Evolutionary conservation across 2,797 vertebrate genomes (phyloP), one percentile per base, ranked within the genome.

Genomic region (Clarias fuscus): DNA sequence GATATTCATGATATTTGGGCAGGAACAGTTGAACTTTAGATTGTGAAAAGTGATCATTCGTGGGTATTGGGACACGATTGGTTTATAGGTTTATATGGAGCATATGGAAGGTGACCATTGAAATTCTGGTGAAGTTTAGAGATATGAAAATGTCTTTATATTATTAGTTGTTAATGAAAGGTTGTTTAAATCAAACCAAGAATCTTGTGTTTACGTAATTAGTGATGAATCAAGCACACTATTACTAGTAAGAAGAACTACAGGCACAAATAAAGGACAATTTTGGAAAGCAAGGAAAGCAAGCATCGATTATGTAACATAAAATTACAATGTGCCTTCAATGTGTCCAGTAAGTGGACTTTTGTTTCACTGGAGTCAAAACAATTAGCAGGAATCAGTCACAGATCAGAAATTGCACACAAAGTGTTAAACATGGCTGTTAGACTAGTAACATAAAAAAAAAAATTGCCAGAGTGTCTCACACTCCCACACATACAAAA

Each of bases 401-500:
- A 0, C 22, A 77, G 70, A 53, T 76, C 30, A 61, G 10, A 61
- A 62, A n/a, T 43, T 40, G 33, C 11, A 48, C 37, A 65, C 78
- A 48, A 15, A 64, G 5, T 43, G 59, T 80, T 65, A 65, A 30
- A 68, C 64, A 24, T 7, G 8, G 40, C 56, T 30, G 5, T 24
- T 33, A 82, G 40, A 58, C 8, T 56, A 22, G 80, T 56, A 48
- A 73, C 58, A 64, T 37, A 4, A 33, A 33, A 33, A 37, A 83
- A 68, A 75, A 18, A 43, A 2, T 5, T 58, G 30, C 27, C 18
- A 65, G n/a, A 13, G 7, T 33, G 40, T 88, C 78, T 86, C 53
- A 80, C 53, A n/a, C 87, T 71, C 75, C 83, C 72, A 37, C 84
- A 77, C 79, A 86, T 65, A 77, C 73, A 71, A 73, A 90, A 80